phyloP scores from a whole-genome alignment of 2,113 vertebrate species.

The Uropsilus gracilis region DNA sequence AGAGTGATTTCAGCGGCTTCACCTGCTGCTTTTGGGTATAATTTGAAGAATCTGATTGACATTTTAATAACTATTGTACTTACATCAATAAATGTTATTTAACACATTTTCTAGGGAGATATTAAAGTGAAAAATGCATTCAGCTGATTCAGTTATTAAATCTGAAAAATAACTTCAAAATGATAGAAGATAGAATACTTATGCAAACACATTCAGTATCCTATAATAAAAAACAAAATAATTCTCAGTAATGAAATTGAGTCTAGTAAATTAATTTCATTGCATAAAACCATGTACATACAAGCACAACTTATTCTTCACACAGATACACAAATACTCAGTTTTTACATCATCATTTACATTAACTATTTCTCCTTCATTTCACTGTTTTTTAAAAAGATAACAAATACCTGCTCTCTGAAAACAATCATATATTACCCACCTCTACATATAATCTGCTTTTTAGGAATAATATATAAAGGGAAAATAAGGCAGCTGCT shows the following conservation, averaged over 20 bases:
- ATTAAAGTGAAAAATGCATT: conserved; percentile 55
- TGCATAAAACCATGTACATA: neutral
- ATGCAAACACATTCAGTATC: neutral
- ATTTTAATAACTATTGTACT: conserved; percentile 59
- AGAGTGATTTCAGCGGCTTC: conserved; percentile 22
- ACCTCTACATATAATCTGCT: neutral
- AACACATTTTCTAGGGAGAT: conserved; percentile 10
- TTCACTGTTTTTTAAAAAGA: neutral
- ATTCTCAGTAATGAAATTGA: neutral
- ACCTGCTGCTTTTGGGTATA: conserved; percentile 36
- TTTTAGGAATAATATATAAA: neutral
- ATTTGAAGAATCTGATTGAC: conserved; percentile 54
- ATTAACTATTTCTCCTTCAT: neutral
- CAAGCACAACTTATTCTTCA: neutral
- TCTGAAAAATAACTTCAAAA: conserved; percentile 5
- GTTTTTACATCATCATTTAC: neutral
- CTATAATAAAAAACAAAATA: neutral
- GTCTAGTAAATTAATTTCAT: neutral
- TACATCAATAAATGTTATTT: conserved; percentile 44
- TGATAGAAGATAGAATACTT: conserved; percentile 13
- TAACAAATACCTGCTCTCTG: neutral
- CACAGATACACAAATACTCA: neutral
- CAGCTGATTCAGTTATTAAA: conserved; percentile 31
- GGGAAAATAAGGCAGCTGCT: neutral
- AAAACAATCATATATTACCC: neutral